Conservation (phyloP, 2,888 invertebrate genomes). For the Leptarthrus brevirostris region DNA sequence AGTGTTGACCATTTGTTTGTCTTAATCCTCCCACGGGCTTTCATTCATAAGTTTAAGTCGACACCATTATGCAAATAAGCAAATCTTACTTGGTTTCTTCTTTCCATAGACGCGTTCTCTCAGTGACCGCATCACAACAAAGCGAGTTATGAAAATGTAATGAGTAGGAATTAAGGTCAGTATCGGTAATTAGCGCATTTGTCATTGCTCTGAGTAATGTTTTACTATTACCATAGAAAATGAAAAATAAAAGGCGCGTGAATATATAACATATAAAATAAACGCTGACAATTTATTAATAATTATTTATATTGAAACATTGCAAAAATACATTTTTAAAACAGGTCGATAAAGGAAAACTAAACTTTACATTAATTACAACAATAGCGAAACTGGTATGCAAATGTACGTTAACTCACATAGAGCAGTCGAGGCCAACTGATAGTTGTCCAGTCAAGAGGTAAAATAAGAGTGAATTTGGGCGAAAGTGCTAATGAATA, state of each 20-base stretch:
- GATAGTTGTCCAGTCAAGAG: too few species aligned
- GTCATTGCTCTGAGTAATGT: conserved; percentile 22
- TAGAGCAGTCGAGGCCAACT: too few species aligned
- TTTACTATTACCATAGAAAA: not conserved
- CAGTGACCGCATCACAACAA: conserved; percentile 29
- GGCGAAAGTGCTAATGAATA: too few species aligned
- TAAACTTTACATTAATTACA: too few species aligned
- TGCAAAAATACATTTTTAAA: too few species aligned
- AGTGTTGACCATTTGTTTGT: conserved; percentile 7
- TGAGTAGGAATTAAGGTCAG: conserved; percentile 27
- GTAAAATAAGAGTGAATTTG: too few species aligned
- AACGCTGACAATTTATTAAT: too few species aligned
- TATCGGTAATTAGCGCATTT: conserved; percentile 1
- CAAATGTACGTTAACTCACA: too few species aligned
- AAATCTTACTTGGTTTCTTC: not conserved
- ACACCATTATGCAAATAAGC: conserved; percentile 28
- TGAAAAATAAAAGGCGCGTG: not conserved
- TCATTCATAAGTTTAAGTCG: conserved; percentile 12
- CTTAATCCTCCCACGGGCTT: conserved; percentile 4
- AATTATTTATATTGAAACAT: too few species aligned
- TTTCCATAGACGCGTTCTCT: conserved; percentile 2
- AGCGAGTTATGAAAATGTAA: conserved; percentile 18
- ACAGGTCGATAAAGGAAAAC: too few species aligned
- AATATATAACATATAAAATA: not conserved
- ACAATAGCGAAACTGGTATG: too few species aligned